Base-by-base conservation (phyloP, 2,888 invertebrate species). In the Hypolimnas misippus region DNA sequence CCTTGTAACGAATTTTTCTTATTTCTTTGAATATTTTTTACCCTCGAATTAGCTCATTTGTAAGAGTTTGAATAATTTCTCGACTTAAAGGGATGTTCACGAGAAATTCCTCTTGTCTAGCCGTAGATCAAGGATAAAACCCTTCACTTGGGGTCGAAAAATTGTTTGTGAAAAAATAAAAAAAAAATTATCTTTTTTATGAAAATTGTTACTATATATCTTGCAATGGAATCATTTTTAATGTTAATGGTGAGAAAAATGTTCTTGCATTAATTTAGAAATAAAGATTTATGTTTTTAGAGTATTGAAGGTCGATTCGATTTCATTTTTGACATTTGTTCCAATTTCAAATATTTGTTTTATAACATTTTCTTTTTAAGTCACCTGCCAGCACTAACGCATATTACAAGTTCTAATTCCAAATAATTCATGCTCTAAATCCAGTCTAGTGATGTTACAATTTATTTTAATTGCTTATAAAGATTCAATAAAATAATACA, bases 61-160 rank as follows among this genome's bases (percentile, higher is more conserved):
- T 69, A 63, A 60, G 66, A 62, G 53, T 72, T 71, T 74, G 73
- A 77, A 74, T 69, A 57, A 69, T 76, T 67, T 59, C 67, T 33
- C 55, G 66, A 68, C 73, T 71, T 72, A 70, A 69, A 74, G 66
- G 59, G 66, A 70, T 76, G 70, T 71, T 72, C 66, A 51, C 72
- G 71, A 73, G 73, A 71, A 71, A 77, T 77, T 74, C 72, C 59
- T 50, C 66, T 73, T 76, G 70, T 70, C 74, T 74, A 71, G 53
- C 67, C 71, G 65, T 53, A 58, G 55, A 67, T 67, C 66, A 59
- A 49, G 56, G 58, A 56, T 55, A 42, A 61, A 62, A 52, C 40
- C 42, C 42, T 67, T 50, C 35, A 54, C 35, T 64, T 58, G 61
- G 50, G 49, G 51, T 21, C 25, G 19, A 19, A 40, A 42, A 35